Conservation (phyloP, 2,888 invertebrate genomes). For the Choreutis nemorana region DNA sequence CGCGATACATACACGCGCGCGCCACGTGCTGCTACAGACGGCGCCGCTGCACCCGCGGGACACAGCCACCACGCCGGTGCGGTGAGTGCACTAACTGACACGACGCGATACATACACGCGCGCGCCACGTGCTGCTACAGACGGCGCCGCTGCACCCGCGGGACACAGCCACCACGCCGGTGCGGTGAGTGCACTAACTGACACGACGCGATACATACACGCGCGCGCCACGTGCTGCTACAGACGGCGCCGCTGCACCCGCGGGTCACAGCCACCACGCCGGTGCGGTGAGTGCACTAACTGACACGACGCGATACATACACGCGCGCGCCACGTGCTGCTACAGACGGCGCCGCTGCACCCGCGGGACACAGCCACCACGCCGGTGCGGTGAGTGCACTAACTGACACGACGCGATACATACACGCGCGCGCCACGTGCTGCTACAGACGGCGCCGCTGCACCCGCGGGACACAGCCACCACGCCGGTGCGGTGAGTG, state of each 20-base stretch:
- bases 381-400: slow-evolving; percentile 1
- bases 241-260: neutral
- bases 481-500: too few relatives aligned
- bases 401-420: slow-evolving; percentile 4
- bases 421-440: neutral
- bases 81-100: too few relatives aligned
- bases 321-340: neutral
- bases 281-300: too few relatives aligned
- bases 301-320: slow-evolving; percentile 4
- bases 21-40: neutral
- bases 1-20: slow-evolving; percentile 1
- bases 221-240: neutral
- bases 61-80: neutral
- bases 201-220: slow-evolving; percentile 3
- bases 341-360: neutral
- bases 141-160: neutral
- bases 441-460: neutral
- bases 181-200: too few relatives aligned
- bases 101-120: slow-evolving; percentile 2
- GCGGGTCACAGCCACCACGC: neutral
- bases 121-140: neutral
- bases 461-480: neutral
- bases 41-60: neutral
- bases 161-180: neutral
- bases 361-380: neutral